Evolutionary conservation across 2,888 invertebrate species (phyloP).

Genomic region (Lymantria dispar): DNA sequence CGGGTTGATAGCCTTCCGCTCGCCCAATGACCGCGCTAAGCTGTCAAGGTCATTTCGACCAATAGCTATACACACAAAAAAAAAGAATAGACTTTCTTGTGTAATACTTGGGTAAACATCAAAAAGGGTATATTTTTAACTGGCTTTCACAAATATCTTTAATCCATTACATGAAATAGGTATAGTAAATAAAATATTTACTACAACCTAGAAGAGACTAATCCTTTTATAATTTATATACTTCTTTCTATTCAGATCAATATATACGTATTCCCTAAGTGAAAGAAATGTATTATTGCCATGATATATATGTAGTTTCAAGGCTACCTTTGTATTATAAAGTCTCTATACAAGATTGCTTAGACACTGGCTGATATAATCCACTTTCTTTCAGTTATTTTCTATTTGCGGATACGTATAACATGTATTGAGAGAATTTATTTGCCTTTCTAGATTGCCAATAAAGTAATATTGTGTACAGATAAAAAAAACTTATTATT

Average conservation of each 20-base stretch:
- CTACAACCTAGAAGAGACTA: too few relatives aligned
- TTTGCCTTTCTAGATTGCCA: conserved; percentile 9
- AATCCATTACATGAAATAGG: too few relatives aligned
- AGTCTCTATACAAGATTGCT: conserved; percentile 1
- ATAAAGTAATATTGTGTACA: neutral
- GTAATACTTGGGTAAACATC: too few relatives aligned
- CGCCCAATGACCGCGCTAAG: too few relatives aligned
- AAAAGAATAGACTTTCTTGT: too few relatives aligned
- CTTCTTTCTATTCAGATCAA: neutral
- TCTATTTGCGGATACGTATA: conserved; percentile 7
- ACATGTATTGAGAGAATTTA: conserved; percentile 13
- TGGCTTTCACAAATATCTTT: too few relatives aligned
- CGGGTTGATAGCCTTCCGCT: too few relatives aligned
- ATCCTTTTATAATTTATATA: neutral
- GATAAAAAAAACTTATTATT: too few relatives aligned
- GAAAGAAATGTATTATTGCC: neutral
- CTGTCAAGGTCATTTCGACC: too few relatives aligned
- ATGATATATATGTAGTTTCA: neutral
- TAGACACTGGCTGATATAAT: conserved; percentile 5
- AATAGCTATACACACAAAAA: too few relatives aligned
- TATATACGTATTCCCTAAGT: neutral
- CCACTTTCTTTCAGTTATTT: conserved; percentile 6
- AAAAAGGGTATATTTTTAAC: too few relatives aligned
- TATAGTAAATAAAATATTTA: too few relatives aligned
- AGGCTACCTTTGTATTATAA: neutral